These are phyloP conservation scores for Mastomys coucha DNA, from an alignment of 2,113 vertebrate species.

Conservation along the genomic window DNA sequence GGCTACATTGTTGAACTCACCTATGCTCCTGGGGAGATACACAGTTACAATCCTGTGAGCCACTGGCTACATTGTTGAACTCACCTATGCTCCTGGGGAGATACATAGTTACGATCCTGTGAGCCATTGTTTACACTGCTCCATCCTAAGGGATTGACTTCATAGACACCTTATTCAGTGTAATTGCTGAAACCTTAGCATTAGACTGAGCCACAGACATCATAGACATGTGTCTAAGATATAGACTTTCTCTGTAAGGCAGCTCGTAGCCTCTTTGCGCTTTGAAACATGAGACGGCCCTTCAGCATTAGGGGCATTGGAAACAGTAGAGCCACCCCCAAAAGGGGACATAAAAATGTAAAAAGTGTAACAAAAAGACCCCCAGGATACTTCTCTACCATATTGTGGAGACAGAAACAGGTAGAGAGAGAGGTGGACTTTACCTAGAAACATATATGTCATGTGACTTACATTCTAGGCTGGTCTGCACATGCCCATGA, in stretches of 20 bases:
- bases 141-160: not conserved
- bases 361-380: not conserved
- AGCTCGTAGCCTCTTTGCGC: accelerated
- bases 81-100: not conserved
- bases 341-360: not conserved
- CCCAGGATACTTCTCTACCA: no score
- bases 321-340: not conserved
- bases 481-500: accelerated
- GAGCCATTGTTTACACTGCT: not conserved
- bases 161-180: not conserved
- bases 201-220: accelerated
- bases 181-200: accelerated
- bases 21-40: accelerated
- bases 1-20: not conserved
- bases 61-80: not conserved
- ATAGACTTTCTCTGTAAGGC: accelerated
- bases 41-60: not conserved
- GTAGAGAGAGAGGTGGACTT: no score
- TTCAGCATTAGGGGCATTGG: accelerated
- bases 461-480: accelerated
- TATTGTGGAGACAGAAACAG: not conserved
- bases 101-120: not conserved
- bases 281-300: not conserved
- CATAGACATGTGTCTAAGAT: accelerated
- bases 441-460: not conserved